Base-by-base conservation (phyloP, 1,140 invertebrate species). In the Spodoptera litura region DNA sequence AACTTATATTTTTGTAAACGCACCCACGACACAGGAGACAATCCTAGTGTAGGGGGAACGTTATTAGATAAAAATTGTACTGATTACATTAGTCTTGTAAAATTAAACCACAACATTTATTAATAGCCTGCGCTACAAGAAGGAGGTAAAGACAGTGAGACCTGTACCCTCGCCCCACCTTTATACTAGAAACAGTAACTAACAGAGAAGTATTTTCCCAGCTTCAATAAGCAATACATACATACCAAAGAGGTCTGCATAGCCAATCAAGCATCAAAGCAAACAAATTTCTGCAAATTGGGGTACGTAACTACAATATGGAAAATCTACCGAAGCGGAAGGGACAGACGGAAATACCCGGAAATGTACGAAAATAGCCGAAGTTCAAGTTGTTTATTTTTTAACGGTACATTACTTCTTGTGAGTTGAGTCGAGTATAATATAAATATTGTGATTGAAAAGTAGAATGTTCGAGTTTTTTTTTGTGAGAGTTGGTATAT, bases 241-340 rank as follows among this genome's bases (percentile, higher is more conserved):
- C 49, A 75, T 64, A 56, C 25, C 38, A 38, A 49, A 59, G 31
- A 52, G 44, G 27, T 75, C 59, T 61, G 73, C 58, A 75, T 75
- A 77, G 62, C 52, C 52, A 77, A 77, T 77, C 74, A 77, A 68
- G 11, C 74, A 49, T 77, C 74, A 77, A 77, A 77, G 74, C 62
- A 77, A 77, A 68, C 61, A 77, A 66, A 77, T 77, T 77, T 77
- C 51, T 53, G 31, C 53, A 77, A 77, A 77, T 77, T 77, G 62
- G 61, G 74, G 51, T 77, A 68, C 52, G 25, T 62, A 68, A 68
- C 74, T 77, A 77, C 61, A 77, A 77, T 77, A 77, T 77, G 74
- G 74, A 77, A 77, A 77, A 58, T 68, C 61, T 77, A 68, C 31
- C 74, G 74, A 58, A 27, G 61, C 62, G 74, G 74, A 77, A 77